Percentiles rank a stretch among this genome's conserved stretches.
phyloP scores from a whole-genome alignment of 2,797 vertebrate genomes.

The Enteromius fasciolatus region DNA sequence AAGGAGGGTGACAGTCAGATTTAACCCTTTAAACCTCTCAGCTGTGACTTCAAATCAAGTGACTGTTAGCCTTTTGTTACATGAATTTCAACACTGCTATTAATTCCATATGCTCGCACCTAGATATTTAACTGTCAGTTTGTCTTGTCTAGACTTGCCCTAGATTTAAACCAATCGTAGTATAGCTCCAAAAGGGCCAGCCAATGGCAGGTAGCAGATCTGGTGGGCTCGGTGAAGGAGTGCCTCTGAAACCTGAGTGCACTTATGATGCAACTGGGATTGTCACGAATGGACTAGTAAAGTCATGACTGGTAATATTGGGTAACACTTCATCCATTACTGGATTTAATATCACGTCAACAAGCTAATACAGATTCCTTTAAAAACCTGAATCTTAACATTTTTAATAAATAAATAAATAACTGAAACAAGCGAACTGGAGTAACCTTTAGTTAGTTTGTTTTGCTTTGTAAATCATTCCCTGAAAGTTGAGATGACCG shows the following conservation, averaged over 20 bases:
- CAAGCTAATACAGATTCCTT: neutral
- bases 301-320: neutral
- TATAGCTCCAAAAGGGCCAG: constrained; percentile 10
- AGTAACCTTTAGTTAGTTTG: constrained; percentile 22
- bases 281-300: constrained; percentile 1
- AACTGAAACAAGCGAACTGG: constrained; percentile 13
- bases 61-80: constrained; percentile 16
- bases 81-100: neutral
- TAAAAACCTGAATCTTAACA: no score
- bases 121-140: constrained; percentile 65
- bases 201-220: constrained; percentile 67
- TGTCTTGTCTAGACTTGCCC: constrained; percentile 74
- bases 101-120: constrained; percentile 7
- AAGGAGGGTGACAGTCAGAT: neutral
- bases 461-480: constrained; percentile 11
- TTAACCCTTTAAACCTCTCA: constrained; percentile 18
- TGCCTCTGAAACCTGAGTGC: constrained; percentile 56
- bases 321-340: neutral
- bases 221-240: constrained; percentile 71
- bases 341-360: constrained; percentile 4
- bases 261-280: constrained; percentile 64
- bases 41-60: constrained; percentile 11
- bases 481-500: neutral
- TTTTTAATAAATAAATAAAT: no score
- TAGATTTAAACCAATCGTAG: constrained; percentile 72